Evolutionary conservation across 2,797 vertebrate genomes (phyloP), one percentile per base, ranked within the genome.

Genomic region (Novumbra hubbsi): DNA sequence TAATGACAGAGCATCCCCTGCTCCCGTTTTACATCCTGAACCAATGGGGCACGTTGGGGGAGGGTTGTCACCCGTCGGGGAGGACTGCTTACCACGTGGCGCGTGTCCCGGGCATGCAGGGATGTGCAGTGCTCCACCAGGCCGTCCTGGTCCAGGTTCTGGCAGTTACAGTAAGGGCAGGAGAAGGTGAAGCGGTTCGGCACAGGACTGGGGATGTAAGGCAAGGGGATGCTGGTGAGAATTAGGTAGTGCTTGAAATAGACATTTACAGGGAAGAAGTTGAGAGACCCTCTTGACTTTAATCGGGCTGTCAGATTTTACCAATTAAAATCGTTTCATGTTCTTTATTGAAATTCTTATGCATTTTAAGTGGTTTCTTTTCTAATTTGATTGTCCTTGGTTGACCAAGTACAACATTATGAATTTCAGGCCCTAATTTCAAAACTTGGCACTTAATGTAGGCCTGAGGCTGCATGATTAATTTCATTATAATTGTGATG

Each of bases 161-260:
- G 96, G 90, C 95, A 95, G 57, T 85, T 94, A 86, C 98, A 99
- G 81, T 97, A 99, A 0, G 98, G 98, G 79, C 98, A 99, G 73
- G 95, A 94, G 85, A 99, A 99, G 5, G 98, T 99, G 75, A 94
- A 97, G 16, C 98, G 96, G 80, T 99, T 99, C 78, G 98, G 97
- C 85, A 98, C 90, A 49, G 92, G 92, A 89, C 97, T 99, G 84
- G 62, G 74, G 14, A 64, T 1, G 32, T 38, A 64, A 19, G 24
- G 27, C 4, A n/a, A n/a, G 17, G 57, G 28, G 1, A 71, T 7
- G 34, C 19, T 27, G 19, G 17, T 64, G 24, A 52, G 24, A 49
- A 65, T 45, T 45, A 45, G 41, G 41, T 45, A 45, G 7, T 45
- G 7, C 2, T 8, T 45, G 3, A 45, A 45, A 7, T 45, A 45